Conservation (phyloP, 2,113 vertebrate species). For the Hemiprocne comata region DNA sequence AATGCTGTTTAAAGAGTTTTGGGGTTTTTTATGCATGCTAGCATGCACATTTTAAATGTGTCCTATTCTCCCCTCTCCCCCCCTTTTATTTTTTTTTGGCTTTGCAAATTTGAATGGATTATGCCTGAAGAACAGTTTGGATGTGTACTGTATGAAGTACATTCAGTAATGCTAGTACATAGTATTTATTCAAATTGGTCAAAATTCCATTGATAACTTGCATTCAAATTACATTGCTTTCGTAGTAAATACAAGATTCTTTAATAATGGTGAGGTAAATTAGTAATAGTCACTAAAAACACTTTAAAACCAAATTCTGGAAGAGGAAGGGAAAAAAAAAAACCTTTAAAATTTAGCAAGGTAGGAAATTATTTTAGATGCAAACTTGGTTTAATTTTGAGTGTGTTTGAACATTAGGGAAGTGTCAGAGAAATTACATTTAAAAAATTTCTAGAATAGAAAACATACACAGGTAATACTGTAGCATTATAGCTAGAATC, state of each 20-base stretch:
- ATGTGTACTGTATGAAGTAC: slow-evolving; percentile 22
- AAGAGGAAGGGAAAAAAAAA: not conserved
- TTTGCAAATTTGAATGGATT: slow-evolving; percentile 62
- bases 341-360: slow-evolving; percentile 1
- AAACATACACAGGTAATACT: not conserved
- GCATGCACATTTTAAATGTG: slow-evolving; percentile 67
- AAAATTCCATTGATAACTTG: slow-evolving; percentile 59
- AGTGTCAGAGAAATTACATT: not conserved
- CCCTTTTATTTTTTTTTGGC: not conserved
- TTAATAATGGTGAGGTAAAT: not conserved
- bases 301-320: not conserved
- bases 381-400: not conserved
- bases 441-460: not conserved
- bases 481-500: not conserved
- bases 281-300: not conserved
- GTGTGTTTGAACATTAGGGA: not conserved
- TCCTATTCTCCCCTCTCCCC: not conserved
- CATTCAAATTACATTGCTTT: slow-evolving; percentile 53
- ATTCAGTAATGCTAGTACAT: slow-evolving; percentile 12
- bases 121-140: slow-evolving; percentile 25
- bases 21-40: slow-evolving; percentile 58
- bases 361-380: not conserved
- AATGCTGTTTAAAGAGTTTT: slow-evolving; percentile 42
- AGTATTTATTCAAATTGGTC: slow-evolving; percentile 25
- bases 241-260: slow-evolving; percentile 32